phyloP scores from a whole-genome alignment of 2,797 vertebrate genomes.

The Sylvilagus floridanus region DNA sequence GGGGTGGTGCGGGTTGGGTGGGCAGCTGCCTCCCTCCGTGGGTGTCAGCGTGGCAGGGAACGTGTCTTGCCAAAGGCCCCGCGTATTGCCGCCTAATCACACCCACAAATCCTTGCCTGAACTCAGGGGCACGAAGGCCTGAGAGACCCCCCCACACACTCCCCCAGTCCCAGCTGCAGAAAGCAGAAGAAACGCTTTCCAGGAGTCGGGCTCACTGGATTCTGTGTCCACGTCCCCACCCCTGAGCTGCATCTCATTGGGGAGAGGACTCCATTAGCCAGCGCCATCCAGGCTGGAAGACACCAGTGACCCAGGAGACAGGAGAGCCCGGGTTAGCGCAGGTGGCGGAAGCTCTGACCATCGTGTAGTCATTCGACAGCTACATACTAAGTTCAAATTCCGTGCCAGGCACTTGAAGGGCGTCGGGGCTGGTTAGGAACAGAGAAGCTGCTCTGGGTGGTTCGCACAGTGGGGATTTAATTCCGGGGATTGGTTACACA shows the following conservation, averaged over 20 bases:
- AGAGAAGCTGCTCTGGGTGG: neutral
- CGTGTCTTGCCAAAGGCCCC: constrained; percentile 60
- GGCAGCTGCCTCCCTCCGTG: neutral
- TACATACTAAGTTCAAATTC: neutral
- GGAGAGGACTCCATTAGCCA: neutral
- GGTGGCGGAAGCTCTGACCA: neutral
- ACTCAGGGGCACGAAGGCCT: constrained; percentile 49
- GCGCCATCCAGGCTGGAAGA: neutral
- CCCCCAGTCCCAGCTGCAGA: neutral
- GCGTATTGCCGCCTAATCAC: constrained; percentile 65
- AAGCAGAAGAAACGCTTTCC: neutral
- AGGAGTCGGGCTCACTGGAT: neutral
- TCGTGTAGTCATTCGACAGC: neutral
- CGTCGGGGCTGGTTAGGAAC: neutral
- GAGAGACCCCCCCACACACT: neutral
- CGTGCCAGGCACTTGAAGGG: neutral
- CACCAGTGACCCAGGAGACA: neutral
- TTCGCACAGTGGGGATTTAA: neutral
- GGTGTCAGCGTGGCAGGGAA: constrained; percentile 65
- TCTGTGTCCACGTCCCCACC: neutral
- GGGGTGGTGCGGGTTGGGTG: neutral
- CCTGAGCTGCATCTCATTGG: neutral
- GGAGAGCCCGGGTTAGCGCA: neutral
- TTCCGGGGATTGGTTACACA: neutral
- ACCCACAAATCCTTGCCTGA: constrained; percentile 75